These are phyloP conservation scores for Micrasema minimum DNA, from an alignment of 1,140 invertebrate species.

Conservation along the genomic window DNA sequence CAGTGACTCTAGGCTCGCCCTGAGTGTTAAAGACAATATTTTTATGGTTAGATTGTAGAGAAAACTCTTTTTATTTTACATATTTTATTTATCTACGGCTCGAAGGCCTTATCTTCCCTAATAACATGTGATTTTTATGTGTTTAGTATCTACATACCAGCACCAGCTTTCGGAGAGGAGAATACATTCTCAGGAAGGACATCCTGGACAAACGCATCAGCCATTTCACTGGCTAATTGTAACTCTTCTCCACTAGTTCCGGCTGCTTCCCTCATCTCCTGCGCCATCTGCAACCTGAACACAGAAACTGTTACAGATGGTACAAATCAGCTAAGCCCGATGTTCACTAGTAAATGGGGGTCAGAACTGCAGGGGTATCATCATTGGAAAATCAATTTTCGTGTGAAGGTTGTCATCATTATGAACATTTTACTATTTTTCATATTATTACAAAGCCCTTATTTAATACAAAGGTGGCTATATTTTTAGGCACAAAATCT, in stretches of 20 bases:
- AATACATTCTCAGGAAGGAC: conserved; percentile 93
- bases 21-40: too few relatives aligned
- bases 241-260: conserved; percentile 87
- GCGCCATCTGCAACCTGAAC: conserved; percentile 77
- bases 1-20: conserved; percentile 52
- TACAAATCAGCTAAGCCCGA: background rate
- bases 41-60: too few relatives aligned
- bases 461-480: too few relatives aligned
- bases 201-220: conserved; percentile 94
- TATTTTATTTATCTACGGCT: too few relatives aligned
- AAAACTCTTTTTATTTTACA: too few relatives aligned
- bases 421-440: conserved; percentile 3
- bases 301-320: conserved; percentile 25
- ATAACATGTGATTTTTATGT: too few relatives aligned
- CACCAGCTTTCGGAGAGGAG: conserved; percentile 95
- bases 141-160: conserved; percentile 76
- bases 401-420: conserved; percentile 63
- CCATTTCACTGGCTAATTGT: conserved; percentile 95
- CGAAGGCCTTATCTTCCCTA: too few relatives aligned
- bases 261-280: conserved; percentile 94
- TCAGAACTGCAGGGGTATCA: conserved; percentile 55
- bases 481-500: too few relatives aligned
- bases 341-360: background rate
- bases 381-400: conserved; percentile 50
- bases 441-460: too few relatives aligned